Percentiles rank a stretch among this genome's conserved stretches.
phyloP scores from a whole-genome alignment of 1,140 invertebrate species.

The Drosophila orena region DNA sequence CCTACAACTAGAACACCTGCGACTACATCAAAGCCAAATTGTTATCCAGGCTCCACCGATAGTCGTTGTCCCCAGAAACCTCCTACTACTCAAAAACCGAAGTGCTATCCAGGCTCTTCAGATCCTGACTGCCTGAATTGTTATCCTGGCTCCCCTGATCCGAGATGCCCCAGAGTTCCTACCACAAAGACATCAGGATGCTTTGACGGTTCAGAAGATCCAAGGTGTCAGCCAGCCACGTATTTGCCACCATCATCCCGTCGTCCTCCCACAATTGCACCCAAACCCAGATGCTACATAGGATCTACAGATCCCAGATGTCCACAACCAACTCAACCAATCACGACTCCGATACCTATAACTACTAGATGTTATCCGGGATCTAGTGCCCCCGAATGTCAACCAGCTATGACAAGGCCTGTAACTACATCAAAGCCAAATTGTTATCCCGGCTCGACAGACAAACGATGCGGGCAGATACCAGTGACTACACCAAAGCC shows the following conservation, averaged over 20 bases:
- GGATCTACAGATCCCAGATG: conserved; percentile 84
- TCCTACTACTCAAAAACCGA: conserved; percentile 2
- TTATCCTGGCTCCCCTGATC: conserved; percentile 54
- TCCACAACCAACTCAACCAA: conserved; percentile 54
- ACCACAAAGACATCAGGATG: conserved; percentile 66
- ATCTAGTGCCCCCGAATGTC: conserved; percentile 83
- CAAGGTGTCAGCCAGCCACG: conserved; percentile 49
- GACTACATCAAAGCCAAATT: conserved; percentile 8
- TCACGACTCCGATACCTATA: conserved; percentile 12
- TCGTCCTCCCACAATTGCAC: conserved; percentile 21
- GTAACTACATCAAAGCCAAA: conserved; percentile 4
- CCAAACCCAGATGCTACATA: conserved; percentile 35
- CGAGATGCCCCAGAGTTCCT: conserved; percentile 82
- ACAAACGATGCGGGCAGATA: conserved; percentile 44
- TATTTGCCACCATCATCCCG: conserved; percentile 37
- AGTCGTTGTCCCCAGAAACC: conserved; percentile 46
- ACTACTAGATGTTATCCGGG: conserved; percentile 42
- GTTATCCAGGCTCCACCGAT: conserved; percentile 40
- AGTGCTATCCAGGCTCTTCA: conserved; percentile 79
- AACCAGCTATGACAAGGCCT: conserved; percentile 13
- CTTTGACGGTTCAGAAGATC: conserved; percentile 50
- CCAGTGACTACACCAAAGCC: conserved; percentile 7
- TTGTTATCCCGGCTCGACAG: conserved; percentile 39
- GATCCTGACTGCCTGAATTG: conserved; percentile 37
- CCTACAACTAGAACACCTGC: conserved; percentile 20